These are phyloP conservation scores for Amblyornis subalaris DNA, from an alignment of 2,113 vertebrate genomes.

Conservation along the genomic window DNA sequence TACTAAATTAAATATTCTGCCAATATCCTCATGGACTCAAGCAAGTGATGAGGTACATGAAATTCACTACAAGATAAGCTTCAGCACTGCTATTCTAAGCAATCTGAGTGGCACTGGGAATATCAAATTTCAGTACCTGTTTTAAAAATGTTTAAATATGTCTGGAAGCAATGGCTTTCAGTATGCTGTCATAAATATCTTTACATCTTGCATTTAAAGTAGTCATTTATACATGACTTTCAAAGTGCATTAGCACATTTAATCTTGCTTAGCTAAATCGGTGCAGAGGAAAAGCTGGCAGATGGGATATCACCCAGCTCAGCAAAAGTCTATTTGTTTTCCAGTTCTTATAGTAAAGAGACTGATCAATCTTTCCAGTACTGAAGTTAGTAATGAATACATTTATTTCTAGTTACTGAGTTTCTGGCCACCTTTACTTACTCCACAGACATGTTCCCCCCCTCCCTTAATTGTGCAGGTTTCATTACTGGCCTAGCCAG, in stretches of 20 bases:
- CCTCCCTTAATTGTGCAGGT: background rate
- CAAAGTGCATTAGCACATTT: background rate
- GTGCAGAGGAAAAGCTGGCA: background rate
- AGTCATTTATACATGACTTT: background rate
- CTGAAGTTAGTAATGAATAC: background rate
- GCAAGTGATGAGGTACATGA: background rate
- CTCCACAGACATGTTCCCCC: fast-evolving
- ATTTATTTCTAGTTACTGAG: background rate
- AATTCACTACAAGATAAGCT: conserved; percentile 1
- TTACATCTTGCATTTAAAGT: background rate
- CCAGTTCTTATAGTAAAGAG: background rate
- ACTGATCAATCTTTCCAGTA: background rate
- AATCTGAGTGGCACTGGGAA: background rate
- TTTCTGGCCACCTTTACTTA: background rate
- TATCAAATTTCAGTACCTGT: background rate
- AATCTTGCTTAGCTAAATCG: background rate
- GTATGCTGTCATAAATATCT: background rate
- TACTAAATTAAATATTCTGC: background rate
- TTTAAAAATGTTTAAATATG: background rate
- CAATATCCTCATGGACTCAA: background rate
- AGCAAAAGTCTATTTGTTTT: background rate
- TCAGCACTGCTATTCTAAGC: background rate
- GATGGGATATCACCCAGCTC: background rate
- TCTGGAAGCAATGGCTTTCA: background rate
- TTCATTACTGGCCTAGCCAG: background rate